phyloP scores from a whole-genome alignment of 1,140 invertebrate species.

The Carcinoscorpius rotundicauda region DNA sequence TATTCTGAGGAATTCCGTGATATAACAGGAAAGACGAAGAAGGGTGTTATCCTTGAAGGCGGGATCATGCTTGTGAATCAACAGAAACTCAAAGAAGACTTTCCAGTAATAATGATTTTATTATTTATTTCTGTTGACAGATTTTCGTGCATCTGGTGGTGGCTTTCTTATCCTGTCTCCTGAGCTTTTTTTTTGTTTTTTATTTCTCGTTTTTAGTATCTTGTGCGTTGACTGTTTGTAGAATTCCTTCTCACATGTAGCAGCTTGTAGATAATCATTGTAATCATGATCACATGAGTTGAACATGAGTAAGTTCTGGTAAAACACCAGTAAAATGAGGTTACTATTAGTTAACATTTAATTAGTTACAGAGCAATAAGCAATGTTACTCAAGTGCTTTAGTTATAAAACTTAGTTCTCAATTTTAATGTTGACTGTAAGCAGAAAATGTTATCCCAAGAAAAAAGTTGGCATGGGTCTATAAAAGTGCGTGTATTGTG shows the following conservation, averaged over 20 bases:
- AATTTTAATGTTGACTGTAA: too few relatives aligned
- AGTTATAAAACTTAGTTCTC: too few relatives aligned
- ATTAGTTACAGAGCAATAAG: too few relatives aligned
- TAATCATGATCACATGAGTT: too few relatives aligned
- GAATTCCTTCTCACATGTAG: neutral
- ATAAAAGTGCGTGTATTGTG: too few relatives aligned
- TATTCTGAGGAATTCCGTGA: conserved; percentile 93
- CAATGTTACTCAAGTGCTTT: too few relatives aligned
- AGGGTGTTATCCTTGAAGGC: conserved; percentile 68
- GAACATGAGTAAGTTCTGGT: too few relatives aligned
- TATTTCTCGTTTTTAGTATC: conserved; percentile 10
- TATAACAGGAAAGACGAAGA: conserved; percentile 74
- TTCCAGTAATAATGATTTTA: conserved; percentile 56
- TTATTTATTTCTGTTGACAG: neutral
- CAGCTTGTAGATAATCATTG: too few relatives aligned
- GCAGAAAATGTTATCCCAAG: too few relatives aligned
- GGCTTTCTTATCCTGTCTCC: neutral
- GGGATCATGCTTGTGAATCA: conserved; percentile 94
- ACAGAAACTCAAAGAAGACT: conserved; percentile 81
- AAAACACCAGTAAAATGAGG: too few relatives aligned
- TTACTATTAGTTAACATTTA: too few relatives aligned
- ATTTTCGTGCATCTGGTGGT: neutral
- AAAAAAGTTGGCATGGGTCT: too few relatives aligned
- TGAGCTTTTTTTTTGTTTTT: conserved; percentile 1
- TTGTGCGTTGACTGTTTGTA: neutral